These are phyloP conservation scores for Pachycephus smyrnensis DNA, from an alignment of 2,888 invertebrate genomes.

Conservation along the genomic window DNA sequence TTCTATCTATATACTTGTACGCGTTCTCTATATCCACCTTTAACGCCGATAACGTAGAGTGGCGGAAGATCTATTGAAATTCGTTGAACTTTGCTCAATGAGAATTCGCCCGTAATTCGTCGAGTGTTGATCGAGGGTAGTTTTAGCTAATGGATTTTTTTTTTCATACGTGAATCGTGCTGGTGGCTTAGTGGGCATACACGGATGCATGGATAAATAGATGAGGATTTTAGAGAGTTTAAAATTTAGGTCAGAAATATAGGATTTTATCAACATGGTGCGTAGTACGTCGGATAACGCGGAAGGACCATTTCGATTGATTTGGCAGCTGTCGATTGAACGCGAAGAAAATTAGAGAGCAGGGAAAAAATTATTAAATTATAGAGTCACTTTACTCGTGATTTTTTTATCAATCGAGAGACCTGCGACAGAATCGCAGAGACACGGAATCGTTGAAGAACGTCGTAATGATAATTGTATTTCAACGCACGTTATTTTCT, in stretches of 20 bases:
- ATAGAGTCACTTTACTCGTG: not conserved
- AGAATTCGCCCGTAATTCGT: not conserved
- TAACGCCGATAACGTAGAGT: not conserved
- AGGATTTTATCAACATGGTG: not conserved
- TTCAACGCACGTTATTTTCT: not conserved
- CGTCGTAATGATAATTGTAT: not conserved
- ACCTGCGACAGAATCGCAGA: not conserved
- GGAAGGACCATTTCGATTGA: not conserved
- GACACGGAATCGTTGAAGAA: not conserved
- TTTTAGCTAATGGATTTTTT: not conserved
- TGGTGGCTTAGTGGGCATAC: not conserved
- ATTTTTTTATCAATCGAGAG: not conserved
- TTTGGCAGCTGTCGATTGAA: constrained; percentile 16
- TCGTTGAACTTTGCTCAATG: not conserved
- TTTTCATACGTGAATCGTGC: not conserved
- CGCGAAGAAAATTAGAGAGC: not conserved
- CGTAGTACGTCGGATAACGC: constrained; percentile 2
- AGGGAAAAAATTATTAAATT: not conserved
- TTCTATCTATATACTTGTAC: not conserved
- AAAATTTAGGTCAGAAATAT: not conserved
- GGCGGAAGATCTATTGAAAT: not conserved
- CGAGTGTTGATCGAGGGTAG: not conserved
- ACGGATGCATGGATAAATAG: not conserved
- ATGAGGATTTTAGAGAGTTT: not conserved
- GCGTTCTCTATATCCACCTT: not conserved